Conservation (phyloP, 2,113 vertebrate species). For the Columba janthina region DNA sequence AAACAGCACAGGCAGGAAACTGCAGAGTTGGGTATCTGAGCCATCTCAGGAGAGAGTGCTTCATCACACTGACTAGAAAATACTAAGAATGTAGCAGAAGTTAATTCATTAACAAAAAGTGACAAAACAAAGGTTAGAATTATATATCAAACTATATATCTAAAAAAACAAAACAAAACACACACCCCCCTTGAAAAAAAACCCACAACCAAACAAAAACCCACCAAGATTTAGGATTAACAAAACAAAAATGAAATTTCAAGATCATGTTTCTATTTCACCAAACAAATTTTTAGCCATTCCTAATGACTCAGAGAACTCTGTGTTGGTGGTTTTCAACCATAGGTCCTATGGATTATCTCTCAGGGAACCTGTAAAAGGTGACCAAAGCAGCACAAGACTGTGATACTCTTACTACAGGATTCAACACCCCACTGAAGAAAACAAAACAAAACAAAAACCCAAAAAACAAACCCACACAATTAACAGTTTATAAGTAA, state of each 20-base stretch:
- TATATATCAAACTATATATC: background rate
- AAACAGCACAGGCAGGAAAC: background rate
- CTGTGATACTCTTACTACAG: background rate
- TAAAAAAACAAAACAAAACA: no score
- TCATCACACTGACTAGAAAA: background rate
- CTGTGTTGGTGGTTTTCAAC: background rate
- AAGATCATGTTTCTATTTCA: background rate
- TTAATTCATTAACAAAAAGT: background rate
- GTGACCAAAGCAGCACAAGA: background rate
- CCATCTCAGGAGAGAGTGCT: background rate
- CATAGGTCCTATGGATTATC: background rate
- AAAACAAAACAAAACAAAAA: background rate
- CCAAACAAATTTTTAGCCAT: background rate
- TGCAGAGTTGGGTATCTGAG: background rate
- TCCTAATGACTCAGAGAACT: background rate
- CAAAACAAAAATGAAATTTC: background rate
- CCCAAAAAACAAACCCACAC: no score
- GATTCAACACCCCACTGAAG: background rate
- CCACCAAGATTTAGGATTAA: background rate
- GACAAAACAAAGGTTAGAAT: background rate
- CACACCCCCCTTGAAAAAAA: no score
- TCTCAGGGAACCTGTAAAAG: background rate
- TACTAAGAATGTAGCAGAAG: background rate
- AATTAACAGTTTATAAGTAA: background rate
- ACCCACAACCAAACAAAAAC: no score